phyloP scores from a whole-genome alignment of 2,113 vertebrate species.

The Physeter macrocephalus region DNA sequence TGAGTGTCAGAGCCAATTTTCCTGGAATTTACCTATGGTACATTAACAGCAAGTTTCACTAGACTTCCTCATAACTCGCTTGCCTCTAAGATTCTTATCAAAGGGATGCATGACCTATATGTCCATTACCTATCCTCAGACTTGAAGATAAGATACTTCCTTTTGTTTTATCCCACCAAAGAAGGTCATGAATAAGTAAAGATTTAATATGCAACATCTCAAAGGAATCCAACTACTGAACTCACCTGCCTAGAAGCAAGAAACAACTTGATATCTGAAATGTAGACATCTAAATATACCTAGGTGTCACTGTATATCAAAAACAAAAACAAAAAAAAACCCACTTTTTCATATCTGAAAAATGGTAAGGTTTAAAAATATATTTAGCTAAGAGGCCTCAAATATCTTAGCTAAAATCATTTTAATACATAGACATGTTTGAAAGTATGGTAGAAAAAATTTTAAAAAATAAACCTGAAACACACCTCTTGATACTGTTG shows the following conservation, averaged over 20 bases:
- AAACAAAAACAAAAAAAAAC: neutral
- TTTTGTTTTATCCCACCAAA: neutral
- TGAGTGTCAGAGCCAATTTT: neutral
- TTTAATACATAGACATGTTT: neutral
- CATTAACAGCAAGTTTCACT: neutral
- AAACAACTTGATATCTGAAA: neutral
- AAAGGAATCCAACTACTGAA: neutral
- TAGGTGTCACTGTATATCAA: neutral
- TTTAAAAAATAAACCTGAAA: neutral
- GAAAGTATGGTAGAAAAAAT: neutral
- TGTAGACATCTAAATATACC: neutral
- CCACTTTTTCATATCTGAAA: neutral
- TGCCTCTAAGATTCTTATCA: neutral
- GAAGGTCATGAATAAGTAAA: neutral
- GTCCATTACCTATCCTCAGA: neutral
- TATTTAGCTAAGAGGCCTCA: neutral
- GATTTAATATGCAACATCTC: neutral
- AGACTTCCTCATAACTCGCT: neutral
- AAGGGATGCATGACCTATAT: neutral
- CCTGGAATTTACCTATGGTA: neutral
- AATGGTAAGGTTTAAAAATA: neutral
- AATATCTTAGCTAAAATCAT: neutral
- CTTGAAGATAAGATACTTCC: neutral
- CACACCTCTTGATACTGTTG: conserved; percentile 88
- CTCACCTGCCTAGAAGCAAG: neutral